phyloP scores from a whole-genome alignment of 2,888 invertebrate genomes.

The Chloroclystis v-ata region DNA sequence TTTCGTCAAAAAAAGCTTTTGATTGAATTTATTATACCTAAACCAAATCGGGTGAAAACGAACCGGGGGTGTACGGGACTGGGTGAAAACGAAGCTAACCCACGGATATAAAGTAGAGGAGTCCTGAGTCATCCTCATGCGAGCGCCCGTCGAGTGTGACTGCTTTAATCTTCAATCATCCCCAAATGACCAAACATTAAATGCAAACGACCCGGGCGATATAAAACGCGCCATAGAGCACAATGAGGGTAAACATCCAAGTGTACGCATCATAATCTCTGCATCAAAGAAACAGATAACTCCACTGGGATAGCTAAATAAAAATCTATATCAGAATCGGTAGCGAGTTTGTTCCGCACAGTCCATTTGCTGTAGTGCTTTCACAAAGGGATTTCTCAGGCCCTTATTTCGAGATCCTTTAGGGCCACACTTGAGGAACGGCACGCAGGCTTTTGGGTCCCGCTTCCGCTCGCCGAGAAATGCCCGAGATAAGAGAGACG shows the following conservation, averaged over 20 bases:
- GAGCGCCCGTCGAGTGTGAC: constrained; percentile 42
- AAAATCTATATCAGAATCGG: constrained; percentile 73
- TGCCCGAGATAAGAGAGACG: constrained; percentile 77
- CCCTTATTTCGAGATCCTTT: constrained; percentile 74
- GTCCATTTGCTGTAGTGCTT: constrained; percentile 75
- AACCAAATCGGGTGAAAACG: too few species aligned
- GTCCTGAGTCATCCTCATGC: constrained; percentile 21
- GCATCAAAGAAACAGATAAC: constrained; percentile 47
- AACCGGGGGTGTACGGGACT: too few species aligned
- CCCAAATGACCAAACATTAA: constrained; percentile 32
- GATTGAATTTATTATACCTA: too few species aligned
- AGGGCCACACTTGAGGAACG: constrained; percentile 73
- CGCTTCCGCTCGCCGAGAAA: constrained; percentile 74
- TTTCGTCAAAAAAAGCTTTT: too few species aligned
- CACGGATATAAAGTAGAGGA: too few species aligned
- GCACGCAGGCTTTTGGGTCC: constrained; percentile 58
- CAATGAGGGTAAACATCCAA: constrained; percentile 28
- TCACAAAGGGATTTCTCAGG: constrained; percentile 63
- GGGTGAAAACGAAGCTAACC: too few species aligned
- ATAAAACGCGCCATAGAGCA: constrained; percentile 28
- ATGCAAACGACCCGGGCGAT: constrained; percentile 25
- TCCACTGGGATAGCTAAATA: constrained; percentile 59
- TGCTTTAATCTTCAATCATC: constrained; percentile 33
- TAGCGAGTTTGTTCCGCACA: constrained; percentile 69
- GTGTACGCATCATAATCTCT: constrained; percentile 31